These are phyloP conservation scores for Nannoperca obscura DNA, from an alignment of 2,797 vertebrate species.

Conservation along the genomic window DNA sequence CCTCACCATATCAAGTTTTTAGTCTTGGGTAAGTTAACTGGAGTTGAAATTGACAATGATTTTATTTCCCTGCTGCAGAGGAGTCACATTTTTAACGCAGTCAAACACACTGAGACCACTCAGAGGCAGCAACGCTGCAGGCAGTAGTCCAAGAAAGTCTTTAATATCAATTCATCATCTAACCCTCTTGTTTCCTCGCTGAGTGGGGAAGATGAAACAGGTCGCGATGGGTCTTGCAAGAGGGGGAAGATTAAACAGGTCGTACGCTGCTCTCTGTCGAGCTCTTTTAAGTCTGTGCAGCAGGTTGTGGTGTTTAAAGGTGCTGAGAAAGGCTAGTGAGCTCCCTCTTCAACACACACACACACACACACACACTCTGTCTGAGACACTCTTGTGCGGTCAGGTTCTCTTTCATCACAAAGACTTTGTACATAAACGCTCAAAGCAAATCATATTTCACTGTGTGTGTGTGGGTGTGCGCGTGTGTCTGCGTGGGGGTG, in stretches of 20 bases:
- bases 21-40: background rate
- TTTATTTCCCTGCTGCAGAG: background rate
- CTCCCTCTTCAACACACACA: constrained; percentile 57
- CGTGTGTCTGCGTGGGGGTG: constrained; percentile 29
- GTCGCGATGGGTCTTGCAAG: constrained; percentile 71
- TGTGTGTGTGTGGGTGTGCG: constrained; percentile 39
- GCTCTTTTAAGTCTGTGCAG: constrained; percentile 84
- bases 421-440: constrained; percentile 99
- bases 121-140: constrained; percentile 30
- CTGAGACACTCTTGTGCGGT: constrained; percentile 92
- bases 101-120: constrained; percentile 36
- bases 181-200: constrained; percentile 72
- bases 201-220: constrained; percentile 80
- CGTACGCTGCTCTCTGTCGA: constrained; percentile 65
- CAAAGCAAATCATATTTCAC: constrained; percentile 99
- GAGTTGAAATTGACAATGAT: background rate
- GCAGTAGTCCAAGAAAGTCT: constrained; percentile 59
- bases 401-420: constrained; percentile 94
- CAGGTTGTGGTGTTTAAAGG: constrained; percentile 82
- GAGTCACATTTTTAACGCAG: constrained; percentile 41
- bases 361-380: constrained; percentile 58
- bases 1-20: background rate
- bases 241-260: constrained; percentile 85
- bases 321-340: constrained; percentile 68
- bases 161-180: constrained; percentile 79